A percentile compares a stretch with the other conserved stretches of the same genome.
Evolutionary conservation across 2,888 invertebrate genomes (phyloP).

Genomic region (Chaetogeoica ovagalla): DNA sequence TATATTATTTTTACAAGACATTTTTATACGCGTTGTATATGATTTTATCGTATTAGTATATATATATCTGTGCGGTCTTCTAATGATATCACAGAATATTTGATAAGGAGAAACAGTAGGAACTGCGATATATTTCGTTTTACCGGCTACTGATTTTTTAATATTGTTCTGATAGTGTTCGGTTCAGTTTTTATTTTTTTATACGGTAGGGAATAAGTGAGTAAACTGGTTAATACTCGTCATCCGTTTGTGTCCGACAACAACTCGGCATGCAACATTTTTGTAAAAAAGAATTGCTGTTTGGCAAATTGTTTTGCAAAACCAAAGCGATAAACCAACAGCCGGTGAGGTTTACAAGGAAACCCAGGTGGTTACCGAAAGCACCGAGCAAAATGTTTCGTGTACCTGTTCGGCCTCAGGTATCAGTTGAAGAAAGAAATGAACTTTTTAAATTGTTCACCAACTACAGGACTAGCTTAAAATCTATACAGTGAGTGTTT

Average conservation of each 20-base stretch:
- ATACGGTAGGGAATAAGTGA: too few species aligned
- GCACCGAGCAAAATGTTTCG: slow-evolving; percentile 79
- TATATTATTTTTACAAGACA: too few species aligned
- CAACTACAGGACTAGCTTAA: slow-evolving; percentile 68
- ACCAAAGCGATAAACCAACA: slow-evolving; percentile 37
- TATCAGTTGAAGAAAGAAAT: slow-evolving; percentile 67
- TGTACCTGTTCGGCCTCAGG: slow-evolving; percentile 67
- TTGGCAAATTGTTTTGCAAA: slow-evolving; percentile 25
- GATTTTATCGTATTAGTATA: too few species aligned
- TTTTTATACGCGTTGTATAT: too few species aligned
- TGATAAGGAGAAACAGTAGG: too few species aligned
- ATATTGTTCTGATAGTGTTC: too few species aligned
- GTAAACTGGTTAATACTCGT: too few species aligned
- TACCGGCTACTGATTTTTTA: too few species aligned
- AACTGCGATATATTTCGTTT: too few species aligned
- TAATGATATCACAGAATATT: too few species aligned
- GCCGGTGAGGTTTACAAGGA: slow-evolving; percentile 61
- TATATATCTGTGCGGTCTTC: too few species aligned
- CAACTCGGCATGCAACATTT: slow-evolving; percentile 20
- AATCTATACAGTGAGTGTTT: slow-evolving; percentile 63
- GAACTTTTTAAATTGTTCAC: slow-evolving; percentile 72
- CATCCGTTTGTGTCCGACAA: background rate
- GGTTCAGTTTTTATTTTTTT: too few species aligned
- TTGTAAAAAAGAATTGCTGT: slow-evolving; percentile 27
- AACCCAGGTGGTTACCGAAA: slow-evolving; percentile 80